Base-by-base conservation (phyloP, 2,888 invertebrate species). In the Ectropis crepuscularia region DNA sequence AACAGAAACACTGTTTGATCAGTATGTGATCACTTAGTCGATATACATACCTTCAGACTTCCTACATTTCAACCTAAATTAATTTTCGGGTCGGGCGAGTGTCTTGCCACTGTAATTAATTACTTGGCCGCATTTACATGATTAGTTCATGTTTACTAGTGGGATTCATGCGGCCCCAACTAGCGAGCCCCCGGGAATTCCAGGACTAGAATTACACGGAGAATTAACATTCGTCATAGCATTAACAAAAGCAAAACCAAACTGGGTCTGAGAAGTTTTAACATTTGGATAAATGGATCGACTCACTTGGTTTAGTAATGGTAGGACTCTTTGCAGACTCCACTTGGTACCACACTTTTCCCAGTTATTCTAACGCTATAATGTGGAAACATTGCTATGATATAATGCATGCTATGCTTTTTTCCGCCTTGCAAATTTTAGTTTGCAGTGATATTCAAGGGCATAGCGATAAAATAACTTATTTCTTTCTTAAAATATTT, bases 31-130 rank as follows among this genome's bases (percentile, higher is more conserved):
- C 45, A 54, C 9, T 53, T 53, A 36, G 45, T 37, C 38, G 6
- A 46, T 46, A 54, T 37, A 51, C 8, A 12, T 39, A 39, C 39
- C 53, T n/a, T 11, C 36, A 53, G 38, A 7, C 50, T 11, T 45
- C 54, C 46, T 59, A 55, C 49, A 51, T 47, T 43, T 36, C 47
- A 57, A 43, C 37, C 54, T 42, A 60, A 67, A 67, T 70, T 68
- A 60, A 67, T 57, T 53, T 55, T 58, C 57, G 6, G 49, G 60
- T 46, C 63, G 53, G 48, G 59, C 42, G 57, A 63, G 39, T 59
- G 68, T 62, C 65, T 59, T 63, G 65, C 70, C 69, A 67, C 42
- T 46, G 36, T 72, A 70, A 72, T 72, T 72, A 70, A 70, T 69
- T 69, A 68, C 49, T 54, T 42, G 55, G 51, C 47, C 65, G 53